Evolutionary conservation across 2,888 invertebrate species (phyloP), one percentile per base, ranked within the genome.

Genomic region (Mactromeris polynyma): DNA sequence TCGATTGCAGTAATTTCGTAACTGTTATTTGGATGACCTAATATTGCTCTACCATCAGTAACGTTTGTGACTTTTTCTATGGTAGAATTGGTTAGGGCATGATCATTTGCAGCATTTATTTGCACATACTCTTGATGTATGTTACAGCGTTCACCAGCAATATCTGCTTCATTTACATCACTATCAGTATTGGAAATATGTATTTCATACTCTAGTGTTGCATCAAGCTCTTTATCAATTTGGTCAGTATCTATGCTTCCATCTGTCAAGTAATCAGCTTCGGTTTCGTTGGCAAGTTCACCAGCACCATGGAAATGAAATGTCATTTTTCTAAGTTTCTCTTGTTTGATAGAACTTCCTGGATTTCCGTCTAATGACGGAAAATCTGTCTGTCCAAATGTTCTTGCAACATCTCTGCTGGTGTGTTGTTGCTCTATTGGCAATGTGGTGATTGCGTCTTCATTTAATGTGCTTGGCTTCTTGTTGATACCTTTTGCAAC

Each of bases 401-500:
- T 51, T 38, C 33, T 38, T 7, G 33, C 26, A 36, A 21, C 9
- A n/a, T 58, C 3, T 3, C 42, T n/a, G 26, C 1, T n/a, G 0
- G 21, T 73, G 4, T 31, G 0, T 46, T 42, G 31, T 81, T 51
- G 31, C 31, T 14, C 21, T 26, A 21, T 26, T n/a, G 84, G 84
- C n/a, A 14, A 46, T 21, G 78, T 54, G 31, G 11, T 42, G 11
- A n/a, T 64, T 64, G 40, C 42, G 38, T 40, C 42, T 26, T 42
- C 26, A 14, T 51, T 81, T 6, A 38, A 26, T 38, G 54, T 69
- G 26, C 36, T n/a, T 46, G 86, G n/a, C 46, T 73, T 19, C 26
- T 73, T 88, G 2, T 42, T 46, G n/a, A 51, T 64, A n/a, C 89
- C 92, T 54, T 90, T 92, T 17, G 92, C 91, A 51, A 93, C 86